Percentiles rank a stretch among this genome's conserved stretches.
phyloP scores from a whole-genome alignment of 2,113 vertebrate species.

The Lethenteron camtschaticum region DNA sequence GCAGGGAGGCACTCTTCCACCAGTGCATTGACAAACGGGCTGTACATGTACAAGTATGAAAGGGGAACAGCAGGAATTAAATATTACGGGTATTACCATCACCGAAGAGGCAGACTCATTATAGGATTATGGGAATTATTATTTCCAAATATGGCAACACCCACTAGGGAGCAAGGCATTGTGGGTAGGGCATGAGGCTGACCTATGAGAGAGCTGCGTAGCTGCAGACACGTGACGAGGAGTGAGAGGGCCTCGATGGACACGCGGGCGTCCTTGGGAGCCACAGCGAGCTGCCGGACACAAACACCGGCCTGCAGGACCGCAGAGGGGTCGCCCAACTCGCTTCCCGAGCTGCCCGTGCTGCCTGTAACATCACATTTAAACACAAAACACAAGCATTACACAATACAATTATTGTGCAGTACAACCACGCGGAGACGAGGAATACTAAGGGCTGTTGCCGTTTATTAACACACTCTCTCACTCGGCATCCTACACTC shows the following conservation, averaged over 20 bases:
- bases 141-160: not conserved
- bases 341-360: slow-evolving; percentile 89
- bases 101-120: not conserved
- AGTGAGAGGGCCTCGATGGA: slow-evolving; percentile 85
- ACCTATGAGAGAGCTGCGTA: slow-evolving; percentile 85
- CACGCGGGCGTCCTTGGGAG: slow-evolving; percentile 81
- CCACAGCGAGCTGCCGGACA: slow-evolving; percentile 66
- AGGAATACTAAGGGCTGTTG: too few relatives aligned
- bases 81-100: not conserved
- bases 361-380: slow-evolving; percentile 35
- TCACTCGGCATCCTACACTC: too few relatives aligned
- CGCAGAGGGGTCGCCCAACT: slow-evolving; percentile 42
- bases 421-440: too few relatives aligned
- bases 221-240: slow-evolving; percentile 79
- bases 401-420: not conserved
- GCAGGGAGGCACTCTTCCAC: too few relatives aligned
- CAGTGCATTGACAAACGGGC: too few relatives aligned
- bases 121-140: not conserved
- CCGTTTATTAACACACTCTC: too few relatives aligned
- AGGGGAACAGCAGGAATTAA: not conserved
- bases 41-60: too few relatives aligned
- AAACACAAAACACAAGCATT: slow-evolving; percentile 7
- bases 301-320: slow-evolving; percentile 79
- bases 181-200: slow-evolving; percentile 8
- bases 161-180: not conserved